Base-by-base conservation (phyloP, 2,888 invertebrate genomes). In the Listrodromus nycthemerus region DNA sequence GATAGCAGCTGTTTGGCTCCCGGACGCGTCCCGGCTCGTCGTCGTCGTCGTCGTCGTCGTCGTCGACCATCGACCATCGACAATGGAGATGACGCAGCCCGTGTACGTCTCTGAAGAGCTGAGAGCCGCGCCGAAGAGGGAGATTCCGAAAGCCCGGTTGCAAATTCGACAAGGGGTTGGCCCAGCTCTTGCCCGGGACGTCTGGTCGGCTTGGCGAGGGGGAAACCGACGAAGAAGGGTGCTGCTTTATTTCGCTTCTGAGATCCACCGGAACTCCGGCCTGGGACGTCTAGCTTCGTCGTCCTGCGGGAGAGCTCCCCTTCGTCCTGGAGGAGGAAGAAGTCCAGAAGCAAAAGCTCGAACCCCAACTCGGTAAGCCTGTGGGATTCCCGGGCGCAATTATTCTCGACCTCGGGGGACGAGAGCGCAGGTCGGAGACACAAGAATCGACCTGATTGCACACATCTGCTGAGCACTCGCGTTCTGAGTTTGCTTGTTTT, bases 1-100 rank as follows among this genome's bases (percentile, higher is more conserved):
- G 90, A 90, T 90, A 90, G 90, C 90, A 90, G 90, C 90, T 90
- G 90, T 85, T 77, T 77, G 27, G 27, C 86, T 85, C 84, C 86
- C 86, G 82, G 16, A 48, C 67, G 66, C 50, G 74, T 74, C 71
- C 67, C 48, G 55, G 79, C 65, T 85, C 86, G 48, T 67, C 77
- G 30, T 70, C 63, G 41, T 55, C 24, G 10, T 55, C 55, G 24
- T 45, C 41, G 41, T 21, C 67, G 82, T 85, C 87, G 87, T n/a
- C n/a, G n/a, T n/a, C n/a, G n/a, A n/a, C n/a, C n/a, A n/a, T n/a
- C n/a, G n/a, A n/a, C n/a, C n/a, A 89, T 88, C 80, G 84, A 76
- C 85, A 75, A 76, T 66, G 63, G 45, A 58, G 41, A 67, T 24
- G 69, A 48, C 37, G 63, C 45, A 63, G 55, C 58, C 71, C 30